Base-by-base conservation (phyloP, 1,140 invertebrate genomes). In the Eufriesea mexicana region DNA sequence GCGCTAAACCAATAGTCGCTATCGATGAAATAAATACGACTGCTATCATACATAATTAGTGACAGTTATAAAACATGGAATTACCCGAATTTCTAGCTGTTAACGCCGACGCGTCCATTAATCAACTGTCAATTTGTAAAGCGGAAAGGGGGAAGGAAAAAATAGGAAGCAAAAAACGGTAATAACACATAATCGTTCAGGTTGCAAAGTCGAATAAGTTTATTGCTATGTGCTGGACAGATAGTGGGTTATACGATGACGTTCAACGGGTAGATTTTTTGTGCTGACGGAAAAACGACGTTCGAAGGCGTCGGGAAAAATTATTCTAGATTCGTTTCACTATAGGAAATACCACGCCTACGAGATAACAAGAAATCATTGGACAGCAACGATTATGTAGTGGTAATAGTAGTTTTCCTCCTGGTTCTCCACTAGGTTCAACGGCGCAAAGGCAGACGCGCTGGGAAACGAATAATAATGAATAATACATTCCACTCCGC, bases 401-500 rank as follows among this genome's bases (percentile, higher is more conserved):
- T 16, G 42, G 23, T 73, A 14, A 59, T 57, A 25, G 47, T 59
- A 77, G 76, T 77, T 86, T 84, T 87, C 81, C 86, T 67, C 23
- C 18, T 79, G 42, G 23, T 49, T 57, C 35, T 73, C 35, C 8
- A 28, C 23, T 73, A 25, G 57, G 25, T 75, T 77, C 25, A 66
- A 59, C 64, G 62, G 47, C 42, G 81, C 71, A 73, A 64, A 64
- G 75, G 86, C 59, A 59, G 51, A 86, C 76, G 35, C 62, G 68
- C 7, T 62, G 59, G 20, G 79, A 28, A 71, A 74, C 71, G 61
- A 35, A 35, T 59, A 25, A 74, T 51, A 78, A 87, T 88, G 86
- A 87, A 88, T 88, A 87, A 88, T 87, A 84, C 85, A 88, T 87
- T 42, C n/a, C n/a, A 59, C 28, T 59, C 55, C 66, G 18, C 47